Conservation (phyloP, 2,888 invertebrate species). For the Leucophenga montana region DNA sequence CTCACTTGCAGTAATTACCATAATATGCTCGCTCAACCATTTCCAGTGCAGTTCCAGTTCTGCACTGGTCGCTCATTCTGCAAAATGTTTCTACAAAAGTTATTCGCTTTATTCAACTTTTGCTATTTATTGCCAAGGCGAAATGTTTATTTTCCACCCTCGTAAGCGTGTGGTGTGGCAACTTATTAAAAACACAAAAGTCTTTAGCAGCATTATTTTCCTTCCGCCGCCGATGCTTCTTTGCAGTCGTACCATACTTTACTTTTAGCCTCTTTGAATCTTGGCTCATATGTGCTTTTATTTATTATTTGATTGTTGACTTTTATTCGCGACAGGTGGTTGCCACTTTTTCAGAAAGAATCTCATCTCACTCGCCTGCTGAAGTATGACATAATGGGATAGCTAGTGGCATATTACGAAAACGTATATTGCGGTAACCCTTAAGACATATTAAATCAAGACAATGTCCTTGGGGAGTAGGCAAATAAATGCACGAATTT, state of each 20-base stretch:
- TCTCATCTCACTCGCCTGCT: neutral
- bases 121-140: too few species aligned
- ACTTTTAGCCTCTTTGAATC: too few species aligned
- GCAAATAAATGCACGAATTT: too few species aligned
- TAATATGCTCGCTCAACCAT: too few species aligned
- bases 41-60: too few species aligned
- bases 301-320: constrained; percentile 60
- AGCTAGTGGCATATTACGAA: neutral
- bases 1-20: too few species aligned
- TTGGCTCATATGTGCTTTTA: constrained; percentile 38
- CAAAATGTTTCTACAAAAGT: too few species aligned
- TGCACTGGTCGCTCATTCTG: too few species aligned
- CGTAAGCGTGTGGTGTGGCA: constrained; percentile 9
- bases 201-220: neutral
- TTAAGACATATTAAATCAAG: constrained; percentile 16
- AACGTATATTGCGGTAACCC: neutral
- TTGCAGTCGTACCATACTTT: too few species aligned
- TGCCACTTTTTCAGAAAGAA: constrained; percentile 41
- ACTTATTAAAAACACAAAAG: constrained; percentile 22
- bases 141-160: too few species aligned
- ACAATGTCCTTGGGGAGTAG: neutral
- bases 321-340: constrained; percentile 61
- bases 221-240: neutral
- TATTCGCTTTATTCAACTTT: too few species aligned
- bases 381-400: neutral